phyloP scores from a whole-genome alignment of 2,797 vertebrate species.

The Phrynocephalus vlangalii region DNA sequence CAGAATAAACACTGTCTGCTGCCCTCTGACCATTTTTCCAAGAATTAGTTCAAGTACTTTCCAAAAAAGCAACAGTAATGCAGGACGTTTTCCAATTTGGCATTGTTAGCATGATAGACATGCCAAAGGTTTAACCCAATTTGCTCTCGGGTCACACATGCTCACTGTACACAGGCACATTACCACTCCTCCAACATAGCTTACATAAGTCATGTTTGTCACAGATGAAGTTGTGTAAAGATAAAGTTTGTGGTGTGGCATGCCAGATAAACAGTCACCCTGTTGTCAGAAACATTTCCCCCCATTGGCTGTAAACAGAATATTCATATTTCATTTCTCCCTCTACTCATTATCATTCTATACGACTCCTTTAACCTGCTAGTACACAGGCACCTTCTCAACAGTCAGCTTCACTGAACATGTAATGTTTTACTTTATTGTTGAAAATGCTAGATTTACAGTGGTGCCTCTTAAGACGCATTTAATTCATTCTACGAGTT shows the following conservation, averaged over 20 bases:
- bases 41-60: conserved; percentile 76
- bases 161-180: conserved; percentile 51
- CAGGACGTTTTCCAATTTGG: conserved; percentile 73
- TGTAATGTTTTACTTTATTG: not conserved
- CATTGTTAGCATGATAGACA: conserved; percentile 55
- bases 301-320: conserved; percentile 3
- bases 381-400: not conserved
- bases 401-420: not conserved
- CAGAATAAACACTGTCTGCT: conserved; percentile 69
- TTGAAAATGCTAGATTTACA: too few species aligned
- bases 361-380: not conserved
- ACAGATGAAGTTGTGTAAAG: conserved; percentile 32
- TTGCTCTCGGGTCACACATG: conserved; percentile 61
- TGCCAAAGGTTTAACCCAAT: conserved; percentile 66
- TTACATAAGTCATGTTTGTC: conserved; percentile 56
- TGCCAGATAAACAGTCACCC: conserved; percentile 20
- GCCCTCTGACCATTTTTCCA: conserved; percentile 71
- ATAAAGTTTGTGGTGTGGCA: conserved; percentile 22
- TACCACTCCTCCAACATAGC: conserved; percentile 52
- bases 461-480: too few species aligned
- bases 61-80: conserved; percentile 67
- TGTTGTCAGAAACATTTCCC: not conserved
- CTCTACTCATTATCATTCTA: not conserved
- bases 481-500: too few species aligned
- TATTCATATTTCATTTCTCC: not conserved